Percentiles rank a stretch among this genome's conserved stretches.
These are phyloP conservation scores for Mizuhopecten yessoensis DNA, from an alignment of 1,140 invertebrate species.

Conservation along the genomic window DNA sequence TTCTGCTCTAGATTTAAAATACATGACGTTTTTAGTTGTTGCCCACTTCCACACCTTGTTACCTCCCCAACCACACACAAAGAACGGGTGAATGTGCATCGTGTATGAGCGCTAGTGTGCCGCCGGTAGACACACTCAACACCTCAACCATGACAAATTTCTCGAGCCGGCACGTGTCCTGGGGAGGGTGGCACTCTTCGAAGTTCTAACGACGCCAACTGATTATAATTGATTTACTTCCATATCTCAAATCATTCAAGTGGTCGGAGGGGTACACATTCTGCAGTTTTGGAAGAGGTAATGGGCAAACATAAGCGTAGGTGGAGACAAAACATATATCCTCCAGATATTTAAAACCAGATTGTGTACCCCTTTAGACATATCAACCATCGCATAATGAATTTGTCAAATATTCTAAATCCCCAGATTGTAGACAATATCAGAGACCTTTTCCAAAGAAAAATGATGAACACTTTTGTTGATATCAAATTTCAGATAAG, in stretches of 20 bases:
- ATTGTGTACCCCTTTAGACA: too few relatives aligned
- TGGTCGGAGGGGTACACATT: not conserved
- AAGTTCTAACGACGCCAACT: not conserved
- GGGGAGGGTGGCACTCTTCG: not conserved
- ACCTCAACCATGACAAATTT: slow-evolving; percentile 38
- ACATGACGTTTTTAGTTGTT: not conserved
- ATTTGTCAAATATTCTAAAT: too few relatives aligned
- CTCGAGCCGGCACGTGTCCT: slow-evolving; percentile 16
- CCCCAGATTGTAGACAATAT: too few relatives aligned
- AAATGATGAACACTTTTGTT: too few relatives aligned
- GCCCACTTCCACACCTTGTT: not conserved
- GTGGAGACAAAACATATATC: too few relatives aligned
- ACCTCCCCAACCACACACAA: slow-evolving; percentile 10
- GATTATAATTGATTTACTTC: slow-evolving; percentile 10
- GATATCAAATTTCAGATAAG: too few relatives aligned
- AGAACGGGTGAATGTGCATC: not conserved
- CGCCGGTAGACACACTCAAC: not conserved
- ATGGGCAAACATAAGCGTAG: not conserved
- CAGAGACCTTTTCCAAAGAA: too few relatives aligned
- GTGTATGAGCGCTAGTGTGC: not conserved
- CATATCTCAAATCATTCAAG: not conserved
- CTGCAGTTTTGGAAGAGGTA: not conserved
- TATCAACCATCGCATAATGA: too few relatives aligned
- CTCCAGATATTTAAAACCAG: too few relatives aligned
- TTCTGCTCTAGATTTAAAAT: not conserved